Evolutionary conservation across 2,113 vertebrate genomes (phyloP), one percentile per base, ranked within the genome.

Genomic region (Corydoras sp.): DNA sequence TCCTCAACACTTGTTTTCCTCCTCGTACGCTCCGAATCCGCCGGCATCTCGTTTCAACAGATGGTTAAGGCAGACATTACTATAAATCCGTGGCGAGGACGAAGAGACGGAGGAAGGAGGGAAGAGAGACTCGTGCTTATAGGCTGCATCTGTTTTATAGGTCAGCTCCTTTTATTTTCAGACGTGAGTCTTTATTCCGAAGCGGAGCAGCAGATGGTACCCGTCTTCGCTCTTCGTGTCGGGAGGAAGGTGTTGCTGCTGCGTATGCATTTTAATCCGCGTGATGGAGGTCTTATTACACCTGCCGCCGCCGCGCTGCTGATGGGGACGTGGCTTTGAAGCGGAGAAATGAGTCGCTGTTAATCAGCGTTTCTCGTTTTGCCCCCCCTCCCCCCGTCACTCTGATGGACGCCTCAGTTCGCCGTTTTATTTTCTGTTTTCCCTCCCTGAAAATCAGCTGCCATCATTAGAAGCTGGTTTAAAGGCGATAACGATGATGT

Each of bases 11-110:
- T 85, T 82, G 75, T 79, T 83, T 81, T 80, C 73, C 69, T 74
- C 68, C 60, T 72, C 69, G 62, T 24, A 51, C 69, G 60, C 79
- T 75, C 15, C 49, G 18, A 50, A 77, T 61, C 75, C 76, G 72
- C 29, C 15, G 14, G 73, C 70, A 64, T 54, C 60, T 78, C 78
- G 74, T 85, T 85, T 77, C 76, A 86, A 82, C 89, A 88, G 88
- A 88, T 90, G 88, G 86, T 74, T 78, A 77, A 83, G 87, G 77
- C 86, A 87, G 81, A 86, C 83, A 76, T 79, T 79, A 80, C 79
- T 77, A 72, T 87, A 82, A 88, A 85, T 84, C 76, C 71, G 31
- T 77, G 79, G 81, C 73, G 66, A 29, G 58, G 82, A 80, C 78
- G 58, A 77, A 61, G 31, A 43, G 35, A 43, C 35, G 35, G 35